phyloP scores from a whole-genome alignment of 1,140 invertebrate species.

The Microplitis demolitor region DNA sequence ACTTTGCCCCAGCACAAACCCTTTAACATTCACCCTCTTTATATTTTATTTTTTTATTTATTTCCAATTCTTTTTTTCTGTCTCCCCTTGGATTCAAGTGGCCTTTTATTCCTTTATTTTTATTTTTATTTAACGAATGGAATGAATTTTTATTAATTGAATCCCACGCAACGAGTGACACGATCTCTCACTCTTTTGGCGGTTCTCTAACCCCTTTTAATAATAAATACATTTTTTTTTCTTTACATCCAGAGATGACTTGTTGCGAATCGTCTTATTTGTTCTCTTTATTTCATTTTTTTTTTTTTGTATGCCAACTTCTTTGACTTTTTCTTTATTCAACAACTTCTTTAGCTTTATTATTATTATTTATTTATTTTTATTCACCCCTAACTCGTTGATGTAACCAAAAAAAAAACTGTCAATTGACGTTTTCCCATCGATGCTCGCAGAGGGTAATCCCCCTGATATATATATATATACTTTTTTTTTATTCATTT shows the following conservation, averaged over 20 bases:
- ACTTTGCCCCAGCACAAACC: not conserved
- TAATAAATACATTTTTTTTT: not conserved
- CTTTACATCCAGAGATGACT: not conserved
- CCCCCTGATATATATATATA: not conserved
- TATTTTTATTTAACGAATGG: not conserved
- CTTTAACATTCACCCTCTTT: not conserved
- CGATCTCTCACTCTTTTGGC: conserved; percentile 1
- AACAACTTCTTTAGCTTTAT: no score
- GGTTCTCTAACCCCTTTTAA: not conserved
- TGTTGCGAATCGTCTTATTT: conserved; percentile 5
- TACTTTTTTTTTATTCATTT: not conserved
- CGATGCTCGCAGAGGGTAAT: not conserved
- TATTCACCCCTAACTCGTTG: not conserved
- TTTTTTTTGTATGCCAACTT: not conserved
- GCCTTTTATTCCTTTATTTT: not conserved
- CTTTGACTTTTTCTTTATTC: no score
- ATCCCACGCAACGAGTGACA: conserved; percentile 9
- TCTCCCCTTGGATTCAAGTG: not conserved
- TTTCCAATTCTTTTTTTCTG: not conserved
- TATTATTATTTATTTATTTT: no score
- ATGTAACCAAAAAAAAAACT: not conserved
- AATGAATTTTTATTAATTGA: conserved; percentile 28
- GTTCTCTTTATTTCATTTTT: not conserved
- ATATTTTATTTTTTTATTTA: not conserved
- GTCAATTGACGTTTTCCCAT: not conserved